Evolutionary conservation across 2,888 invertebrate species (phyloP).

Genomic region (Metopia argyrocephala): DNA sequence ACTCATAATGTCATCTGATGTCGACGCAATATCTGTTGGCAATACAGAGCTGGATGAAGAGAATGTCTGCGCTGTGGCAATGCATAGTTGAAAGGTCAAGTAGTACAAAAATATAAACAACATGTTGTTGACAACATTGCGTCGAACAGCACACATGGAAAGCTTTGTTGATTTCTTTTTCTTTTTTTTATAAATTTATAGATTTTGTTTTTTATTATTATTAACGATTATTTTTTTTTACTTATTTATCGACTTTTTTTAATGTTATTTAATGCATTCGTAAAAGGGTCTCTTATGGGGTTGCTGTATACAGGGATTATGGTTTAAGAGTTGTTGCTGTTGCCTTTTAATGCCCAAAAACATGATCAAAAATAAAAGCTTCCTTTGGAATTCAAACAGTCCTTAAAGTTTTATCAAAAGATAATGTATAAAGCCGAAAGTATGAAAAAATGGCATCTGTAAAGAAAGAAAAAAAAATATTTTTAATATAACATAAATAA

Average conservation of each 20-base stretch:
- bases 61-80: too few relatives aligned
- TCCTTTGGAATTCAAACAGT: too few relatives aligned
- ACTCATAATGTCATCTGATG: slow-evolving; percentile 21
- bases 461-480: slow-evolving; percentile 3
- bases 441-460: not conserved
- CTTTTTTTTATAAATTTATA: slow-evolving; percentile 5
- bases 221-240: not conserved
- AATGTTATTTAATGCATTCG: slow-evolving; percentile 53
- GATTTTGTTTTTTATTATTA: not conserved
- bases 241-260: not conserved
- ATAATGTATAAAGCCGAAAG: too few relatives aligned
- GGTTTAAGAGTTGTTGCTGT: slow-evolving; percentile 54
- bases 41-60: not conserved
- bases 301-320: slow-evolving; percentile 60
- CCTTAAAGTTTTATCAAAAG: too few relatives aligned
- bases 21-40: slow-evolving; percentile 16
- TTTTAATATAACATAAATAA: too few relatives aligned
- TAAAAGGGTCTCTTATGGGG: slow-evolving; percentile 32
- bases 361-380: slow-evolving; percentile 58
- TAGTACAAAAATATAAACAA: slow-evolving; percentile 43
- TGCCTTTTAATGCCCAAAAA: slow-evolving; percentile 48
- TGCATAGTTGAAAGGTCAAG: slow-evolving; percentile 1
- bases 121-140: slow-evolving; percentile 65
- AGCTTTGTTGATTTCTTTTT: slow-evolving; percentile 5
- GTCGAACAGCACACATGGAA: slow-evolving; percentile 44